Evolutionary conservation across 2,113 vertebrate species (phyloP).

Genomic region (Notothenia coriiceps): DNA sequence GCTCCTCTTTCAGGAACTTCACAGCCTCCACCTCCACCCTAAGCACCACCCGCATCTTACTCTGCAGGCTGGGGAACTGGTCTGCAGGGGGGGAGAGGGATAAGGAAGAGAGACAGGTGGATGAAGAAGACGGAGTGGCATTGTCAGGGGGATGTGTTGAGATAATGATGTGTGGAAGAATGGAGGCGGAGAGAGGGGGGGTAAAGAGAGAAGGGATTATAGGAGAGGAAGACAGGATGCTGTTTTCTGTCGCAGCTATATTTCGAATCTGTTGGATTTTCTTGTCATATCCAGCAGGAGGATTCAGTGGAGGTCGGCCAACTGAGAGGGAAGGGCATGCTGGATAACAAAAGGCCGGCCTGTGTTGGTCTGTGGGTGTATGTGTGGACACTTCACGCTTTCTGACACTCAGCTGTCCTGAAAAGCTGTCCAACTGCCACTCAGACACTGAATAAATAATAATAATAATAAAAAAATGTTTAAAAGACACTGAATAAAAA

Average conservation of each 20-base stretch:
- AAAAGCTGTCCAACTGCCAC: not conserved
- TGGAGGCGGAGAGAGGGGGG: not conserved
- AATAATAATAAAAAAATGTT: no score
- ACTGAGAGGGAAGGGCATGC: constrained; percentile 3
- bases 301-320: constrained; percentile 14
- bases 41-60: constrained; percentile 97
- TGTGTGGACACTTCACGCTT: not conserved
- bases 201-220: not conserved
- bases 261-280: constrained; percentile 9
- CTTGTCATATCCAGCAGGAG: constrained; percentile 11
- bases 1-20: constrained; percentile 98
- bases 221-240: not conserved
- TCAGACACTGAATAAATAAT: not conserved
- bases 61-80: constrained; percentile 97
- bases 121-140: not conserved
- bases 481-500: not conserved
- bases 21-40: constrained; percentile 97
- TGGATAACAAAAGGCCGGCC: not conserved
- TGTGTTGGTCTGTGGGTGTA: not conserved
- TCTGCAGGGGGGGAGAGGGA: constrained; percentile 77
- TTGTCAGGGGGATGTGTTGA: constrained; percentile 8
- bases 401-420: constrained; percentile 2
- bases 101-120: not conserved
- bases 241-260: constrained; percentile 12
- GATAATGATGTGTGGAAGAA: constrained; percentile 13